Percentiles rank a stretch among this genome's conserved stretches.
phyloP scores from a whole-genome alignment of 1,140 invertebrate species.

The Asbolus verrucosus region DNA sequence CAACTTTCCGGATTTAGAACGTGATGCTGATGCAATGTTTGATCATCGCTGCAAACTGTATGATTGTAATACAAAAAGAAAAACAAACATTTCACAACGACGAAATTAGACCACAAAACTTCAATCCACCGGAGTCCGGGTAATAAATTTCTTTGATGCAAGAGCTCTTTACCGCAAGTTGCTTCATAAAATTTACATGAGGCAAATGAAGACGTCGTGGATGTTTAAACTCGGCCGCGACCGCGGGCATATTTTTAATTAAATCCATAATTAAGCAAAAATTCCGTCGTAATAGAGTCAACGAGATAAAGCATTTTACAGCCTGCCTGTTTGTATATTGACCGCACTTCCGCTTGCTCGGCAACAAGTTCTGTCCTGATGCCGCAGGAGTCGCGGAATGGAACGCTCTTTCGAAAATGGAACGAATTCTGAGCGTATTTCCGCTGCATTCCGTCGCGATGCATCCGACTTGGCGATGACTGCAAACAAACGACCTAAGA shows the following conservation, averaged over 20 bases:
- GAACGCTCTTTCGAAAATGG: neutral
- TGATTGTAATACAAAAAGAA: constrained; percentile 26
- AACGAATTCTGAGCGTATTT: no score
- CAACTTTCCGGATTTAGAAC: constrained; percentile 25
- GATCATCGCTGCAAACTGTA: constrained; percentile 29
- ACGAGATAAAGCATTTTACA: neutral
- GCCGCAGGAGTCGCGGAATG: neutral
- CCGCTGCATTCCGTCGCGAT: neutral
- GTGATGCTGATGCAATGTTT: constrained; percentile 24
- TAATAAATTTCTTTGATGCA: constrained; percentile 13
- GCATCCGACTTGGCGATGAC: neutral
- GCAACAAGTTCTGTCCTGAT: neutral
- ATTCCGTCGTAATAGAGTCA: neutral
- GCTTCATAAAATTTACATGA: constrained; percentile 20
- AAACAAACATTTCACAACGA: constrained; percentile 2
- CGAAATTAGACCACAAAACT: constrained; percentile 26
- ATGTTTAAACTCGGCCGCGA: neutral
- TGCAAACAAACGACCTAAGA: neutral
- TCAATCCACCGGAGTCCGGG: neutral
- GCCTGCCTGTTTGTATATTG: no score
- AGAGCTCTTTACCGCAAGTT: constrained; percentile 21
- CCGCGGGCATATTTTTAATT: constrained; percentile 8
- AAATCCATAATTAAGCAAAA: neutral
- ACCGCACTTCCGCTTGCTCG: neutral
- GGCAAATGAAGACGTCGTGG: constrained; percentile 16